Conservation (phyloP, 2,113 vertebrate genomes). For the Forbesichthys agassizii region DNA sequence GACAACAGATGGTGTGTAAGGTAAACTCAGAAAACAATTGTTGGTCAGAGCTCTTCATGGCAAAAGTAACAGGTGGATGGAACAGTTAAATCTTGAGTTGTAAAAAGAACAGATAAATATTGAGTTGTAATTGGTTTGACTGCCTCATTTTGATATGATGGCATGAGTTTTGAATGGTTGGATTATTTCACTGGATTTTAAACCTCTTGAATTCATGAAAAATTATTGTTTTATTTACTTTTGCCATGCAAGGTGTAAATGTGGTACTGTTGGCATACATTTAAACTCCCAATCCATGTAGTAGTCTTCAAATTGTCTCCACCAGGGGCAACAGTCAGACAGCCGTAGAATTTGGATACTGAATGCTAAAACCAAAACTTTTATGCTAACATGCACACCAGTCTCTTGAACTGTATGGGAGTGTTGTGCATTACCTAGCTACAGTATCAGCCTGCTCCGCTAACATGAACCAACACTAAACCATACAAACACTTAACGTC, state of each 20-base stretch:
- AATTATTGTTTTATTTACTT: constrained; percentile 17
- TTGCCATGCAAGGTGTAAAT: background rate
- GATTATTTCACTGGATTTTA: constrained; percentile 21
- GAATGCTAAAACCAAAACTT: background rate
- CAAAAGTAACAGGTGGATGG: constrained; percentile 8
- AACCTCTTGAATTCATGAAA: constrained; percentile 8
- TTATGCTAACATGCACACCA: too few species aligned
- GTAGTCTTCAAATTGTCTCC: background rate
- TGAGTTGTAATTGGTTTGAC: constrained; percentile 13
- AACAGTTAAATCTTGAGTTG: background rate
- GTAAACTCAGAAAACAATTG: background rate
- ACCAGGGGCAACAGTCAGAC: background rate
- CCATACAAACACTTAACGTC: background rate
- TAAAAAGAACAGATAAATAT: background rate
- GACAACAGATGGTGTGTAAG: background rate
- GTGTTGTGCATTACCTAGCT: background rate
- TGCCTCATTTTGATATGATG: constrained; percentile 10
- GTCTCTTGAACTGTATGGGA: background rate
- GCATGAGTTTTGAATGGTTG: constrained; percentile 1
- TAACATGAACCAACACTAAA: background rate
- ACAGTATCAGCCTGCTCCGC: background rate
- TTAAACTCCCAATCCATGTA: background rate
- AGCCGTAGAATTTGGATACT: background rate
- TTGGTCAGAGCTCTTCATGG: background rate
- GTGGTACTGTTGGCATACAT: background rate